A percentile compares a stretch with the other conserved stretches of the same genome.
Evolutionary conservation across 2,113 vertebrate species (phyloP).

Genomic region (Martes martes): DNA sequence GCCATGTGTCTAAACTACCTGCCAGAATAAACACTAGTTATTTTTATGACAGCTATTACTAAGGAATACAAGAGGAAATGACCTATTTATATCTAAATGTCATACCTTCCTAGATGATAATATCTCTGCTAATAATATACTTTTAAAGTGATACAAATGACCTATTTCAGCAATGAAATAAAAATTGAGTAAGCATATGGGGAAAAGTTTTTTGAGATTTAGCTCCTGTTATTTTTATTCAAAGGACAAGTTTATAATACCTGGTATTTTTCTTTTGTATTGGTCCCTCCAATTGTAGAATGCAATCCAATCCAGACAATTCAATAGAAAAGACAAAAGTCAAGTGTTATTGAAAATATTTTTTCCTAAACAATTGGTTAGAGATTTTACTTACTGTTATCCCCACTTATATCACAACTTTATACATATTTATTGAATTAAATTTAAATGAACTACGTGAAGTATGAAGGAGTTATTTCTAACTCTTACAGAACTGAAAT

Average conservation of each 20-base stretch:
- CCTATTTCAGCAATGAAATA: not conserved
- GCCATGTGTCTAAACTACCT: not conserved
- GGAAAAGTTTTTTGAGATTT: not conserved
- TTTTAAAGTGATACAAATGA: not conserved
- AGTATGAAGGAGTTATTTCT: not conserved
- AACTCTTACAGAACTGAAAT: not conserved
- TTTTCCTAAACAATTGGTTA: not conserved
- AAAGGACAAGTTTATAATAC: not conserved
- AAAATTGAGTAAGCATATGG: not conserved
- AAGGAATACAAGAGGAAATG: not conserved
- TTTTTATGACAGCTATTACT: not conserved
- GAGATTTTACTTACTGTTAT: not conserved
- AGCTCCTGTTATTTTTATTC: not conserved
- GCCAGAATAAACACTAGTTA: not conserved
- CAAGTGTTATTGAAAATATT: not conserved
- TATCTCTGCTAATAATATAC: not conserved
- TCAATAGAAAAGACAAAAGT: not conserved
- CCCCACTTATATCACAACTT: not conserved
- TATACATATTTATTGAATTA: not conserved
- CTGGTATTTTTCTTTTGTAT: not conserved
- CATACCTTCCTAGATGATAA: not conserved
- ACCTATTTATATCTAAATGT: not conserved
- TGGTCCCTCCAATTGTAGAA: not conserved
- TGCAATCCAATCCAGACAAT: not conserved
- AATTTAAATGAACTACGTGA: not conserved